Percentiles rank a stretch among this genome's conserved stretches.
These are phyloP conservation scores for Microctonus brassicae DNA, from an alignment of 2,888 invertebrate species.

Conservation along the genomic window DNA sequence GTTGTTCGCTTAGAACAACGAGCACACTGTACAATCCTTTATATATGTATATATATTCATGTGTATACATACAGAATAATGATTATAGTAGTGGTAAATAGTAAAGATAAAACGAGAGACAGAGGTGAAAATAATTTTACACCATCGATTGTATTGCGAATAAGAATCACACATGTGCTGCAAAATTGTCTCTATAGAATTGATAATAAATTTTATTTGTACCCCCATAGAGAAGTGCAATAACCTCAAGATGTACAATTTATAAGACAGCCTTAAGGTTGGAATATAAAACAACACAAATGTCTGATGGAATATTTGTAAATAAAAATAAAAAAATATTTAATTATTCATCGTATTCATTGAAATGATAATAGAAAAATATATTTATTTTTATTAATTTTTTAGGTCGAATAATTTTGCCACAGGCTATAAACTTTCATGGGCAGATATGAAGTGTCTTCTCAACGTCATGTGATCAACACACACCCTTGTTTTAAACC, in stretches of 20 bases:
- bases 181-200: conserved; percentile 3
- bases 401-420: neutral
- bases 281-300: neutral
- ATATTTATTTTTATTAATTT: neutral
- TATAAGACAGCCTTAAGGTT: neutral
- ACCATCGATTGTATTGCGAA: neutral
- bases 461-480: neutral
- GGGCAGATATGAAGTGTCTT: neutral
- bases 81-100: neutral
- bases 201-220: neutral
- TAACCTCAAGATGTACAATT: neutral
- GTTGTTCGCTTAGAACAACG: conserved; percentile 16
- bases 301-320: neutral
- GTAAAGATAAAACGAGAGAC: conserved; percentile 17
- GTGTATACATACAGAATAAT: no score
- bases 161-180: conserved; percentile 1
- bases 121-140: conserved; percentile 15
- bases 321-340: no score
- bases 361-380: neutral
- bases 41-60: neutral
- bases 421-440: neutral
- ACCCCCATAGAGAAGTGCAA: neutral
- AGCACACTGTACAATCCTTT: neutral
- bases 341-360: conserved; percentile 4
- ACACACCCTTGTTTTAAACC: neutral